Evolutionary conservation across 2,113 vertebrate genomes (phyloP).

Genomic region (Raja brachyura): DNA sequence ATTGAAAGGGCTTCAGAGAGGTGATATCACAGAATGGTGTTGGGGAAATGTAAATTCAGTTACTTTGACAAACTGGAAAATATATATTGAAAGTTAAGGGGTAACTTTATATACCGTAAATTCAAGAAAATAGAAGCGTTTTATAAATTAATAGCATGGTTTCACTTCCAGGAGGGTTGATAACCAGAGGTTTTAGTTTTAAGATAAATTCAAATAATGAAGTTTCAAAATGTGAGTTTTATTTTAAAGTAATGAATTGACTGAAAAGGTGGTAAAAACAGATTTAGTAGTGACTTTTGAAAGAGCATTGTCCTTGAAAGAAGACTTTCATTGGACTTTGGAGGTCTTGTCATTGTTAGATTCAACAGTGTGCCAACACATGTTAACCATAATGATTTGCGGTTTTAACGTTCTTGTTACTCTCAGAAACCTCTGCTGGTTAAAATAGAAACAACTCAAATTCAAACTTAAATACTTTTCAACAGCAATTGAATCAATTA

Average conservation of each 20-base stretch:
- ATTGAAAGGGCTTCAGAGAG: not conserved
- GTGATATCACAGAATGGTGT: not conserved
- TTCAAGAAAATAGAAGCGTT: not conserved
- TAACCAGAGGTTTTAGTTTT: not conserved
- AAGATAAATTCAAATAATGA: not conserved
- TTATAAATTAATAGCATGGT: not conserved
- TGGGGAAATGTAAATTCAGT: not conserved
- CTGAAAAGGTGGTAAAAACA: not conserved
- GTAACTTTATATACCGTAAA: not conserved
- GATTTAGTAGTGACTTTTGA: not conserved
- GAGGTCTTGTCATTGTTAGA: no score
- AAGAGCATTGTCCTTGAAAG: no score
- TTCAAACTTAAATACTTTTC: not conserved
- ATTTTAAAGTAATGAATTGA: not conserved
- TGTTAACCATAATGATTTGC: not conserved
- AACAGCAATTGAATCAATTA: not conserved
- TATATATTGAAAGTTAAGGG: not conserved
- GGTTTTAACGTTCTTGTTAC: not conserved
- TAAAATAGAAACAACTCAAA: not conserved
- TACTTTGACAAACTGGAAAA: not conserved
- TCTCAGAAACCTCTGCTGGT: no score
- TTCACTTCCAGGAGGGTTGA: not conserved
- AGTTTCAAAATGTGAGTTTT: not conserved
- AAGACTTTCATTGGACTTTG: not conserved
- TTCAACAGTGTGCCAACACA: not conserved